These are phyloP conservation scores for Clarias macrocephalus DNA, from an alignment of 2,113 vertebrate genomes.

Conservation along the genomic window DNA sequence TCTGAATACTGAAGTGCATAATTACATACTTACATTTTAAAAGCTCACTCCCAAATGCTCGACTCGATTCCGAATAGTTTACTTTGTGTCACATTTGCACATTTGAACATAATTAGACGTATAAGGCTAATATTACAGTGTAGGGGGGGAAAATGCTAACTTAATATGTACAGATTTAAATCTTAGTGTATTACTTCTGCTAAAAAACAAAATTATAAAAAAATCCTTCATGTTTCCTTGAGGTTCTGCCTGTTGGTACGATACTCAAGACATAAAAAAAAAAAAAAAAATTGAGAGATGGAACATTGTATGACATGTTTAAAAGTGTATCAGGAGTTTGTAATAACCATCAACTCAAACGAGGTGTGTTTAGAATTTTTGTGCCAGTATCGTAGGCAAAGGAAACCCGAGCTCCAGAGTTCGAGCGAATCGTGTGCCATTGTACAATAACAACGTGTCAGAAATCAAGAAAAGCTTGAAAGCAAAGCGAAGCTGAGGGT, in stretches of 20 bases:
- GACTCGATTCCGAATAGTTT: neutral
- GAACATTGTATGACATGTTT: constrained; percentile 6
- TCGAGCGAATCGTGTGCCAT: constrained; percentile 12
- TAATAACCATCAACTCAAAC: constrained; percentile 19
- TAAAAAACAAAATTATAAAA: neutral
- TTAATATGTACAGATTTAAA: neutral
- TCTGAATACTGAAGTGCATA: neutral
- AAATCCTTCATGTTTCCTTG: neutral
- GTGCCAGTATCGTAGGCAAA: constrained; percentile 26
- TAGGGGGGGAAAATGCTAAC: neutral
- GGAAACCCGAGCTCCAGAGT: neutral
- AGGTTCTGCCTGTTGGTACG: neutral
- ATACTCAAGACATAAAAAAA: neutral
- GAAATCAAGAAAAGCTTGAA: neutral
- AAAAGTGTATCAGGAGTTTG: neutral
- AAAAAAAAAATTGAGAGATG: neutral
- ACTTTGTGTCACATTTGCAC: neutral
- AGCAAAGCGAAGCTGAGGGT: neutral
- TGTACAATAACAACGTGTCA: constrained; percentile 29
- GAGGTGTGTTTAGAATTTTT: constrained; percentile 30
- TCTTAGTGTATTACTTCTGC: neutral
- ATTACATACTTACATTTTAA: too few species aligned
- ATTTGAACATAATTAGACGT: too few species aligned
- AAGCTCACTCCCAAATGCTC: neutral
- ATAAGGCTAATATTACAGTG: neutral